Evolutionary conservation across 2,888 invertebrate species (phyloP).

Genomic region (Cheilosia variabilis): DNA sequence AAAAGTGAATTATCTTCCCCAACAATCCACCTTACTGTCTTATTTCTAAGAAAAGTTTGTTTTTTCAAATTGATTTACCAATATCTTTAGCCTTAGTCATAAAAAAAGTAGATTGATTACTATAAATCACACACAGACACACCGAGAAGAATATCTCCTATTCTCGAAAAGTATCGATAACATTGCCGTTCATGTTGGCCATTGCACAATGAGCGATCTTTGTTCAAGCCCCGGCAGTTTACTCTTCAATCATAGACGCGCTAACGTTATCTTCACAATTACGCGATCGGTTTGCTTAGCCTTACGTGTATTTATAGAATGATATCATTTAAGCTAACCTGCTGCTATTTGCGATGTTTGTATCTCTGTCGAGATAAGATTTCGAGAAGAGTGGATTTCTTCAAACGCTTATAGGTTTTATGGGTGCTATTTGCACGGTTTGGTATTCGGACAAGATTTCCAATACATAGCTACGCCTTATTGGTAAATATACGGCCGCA

Average conservation of each 20-base stretch:
- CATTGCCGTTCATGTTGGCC: slow-evolving; percentile 16
- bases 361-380: slow-evolving; percentile 61
- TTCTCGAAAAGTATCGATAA: slow-evolving; percentile 61
- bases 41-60: background rate
- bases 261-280: slow-evolving; percentile 53
- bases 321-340: slow-evolving; percentile 73
- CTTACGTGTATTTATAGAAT: slow-evolving; percentile 54
- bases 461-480: slow-evolving; percentile 53
- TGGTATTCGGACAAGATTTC: slow-evolving; percentile 44
- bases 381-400: slow-evolving; percentile 56
- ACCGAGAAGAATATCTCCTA: slow-evolving; percentile 30
- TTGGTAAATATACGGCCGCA: slow-evolving; percentile 47
- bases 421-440: slow-evolving; percentile 46
- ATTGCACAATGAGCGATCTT: slow-evolving; percentile 70
- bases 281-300: slow-evolving; percentile 61
- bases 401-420: slow-evolving; percentile 30
- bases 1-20: slow-evolving; percentile 18
- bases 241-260: slow-evolving; percentile 69
- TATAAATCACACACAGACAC: slow-evolving; percentile 52
- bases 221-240: slow-evolving; percentile 45
- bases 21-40: slow-evolving; percentile 29
- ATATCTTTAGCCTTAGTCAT: slow-evolving; percentile 53
- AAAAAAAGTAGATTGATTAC: slow-evolving; percentile 53
- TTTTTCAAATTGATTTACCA: slow-evolving; percentile 32
- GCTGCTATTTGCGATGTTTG: slow-evolving; percentile 71